phyloP scores from a whole-genome alignment of 2,113 vertebrate species.

The Crotalus tigris region DNA sequence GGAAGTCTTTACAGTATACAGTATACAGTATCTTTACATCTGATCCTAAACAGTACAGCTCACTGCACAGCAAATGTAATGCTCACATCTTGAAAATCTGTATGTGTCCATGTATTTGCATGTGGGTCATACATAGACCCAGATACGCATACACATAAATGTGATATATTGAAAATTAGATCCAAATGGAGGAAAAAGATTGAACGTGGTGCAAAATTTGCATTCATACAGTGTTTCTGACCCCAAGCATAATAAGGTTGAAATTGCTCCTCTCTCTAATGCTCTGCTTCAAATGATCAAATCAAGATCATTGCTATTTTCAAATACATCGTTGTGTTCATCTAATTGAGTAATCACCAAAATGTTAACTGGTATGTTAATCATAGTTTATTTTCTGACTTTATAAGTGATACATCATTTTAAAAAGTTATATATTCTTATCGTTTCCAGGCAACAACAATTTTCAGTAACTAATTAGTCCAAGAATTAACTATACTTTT shows the following conservation, averaged over 20 bases:
- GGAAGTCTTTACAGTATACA: not conserved
- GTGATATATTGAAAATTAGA: not conserved
- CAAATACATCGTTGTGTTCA: not conserved
- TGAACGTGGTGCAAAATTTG: not conserved
- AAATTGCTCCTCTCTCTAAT: not conserved
- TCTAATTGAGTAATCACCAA: not conserved
- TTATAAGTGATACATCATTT: constrained; percentile 26
- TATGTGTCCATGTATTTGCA: not conserved
- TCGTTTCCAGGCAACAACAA: not conserved
- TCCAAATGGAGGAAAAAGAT: not conserved
- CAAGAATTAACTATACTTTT: constrained; percentile 18
- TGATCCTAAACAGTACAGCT: not conserved
- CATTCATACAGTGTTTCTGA: accelerated
- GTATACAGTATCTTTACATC: not conserved
- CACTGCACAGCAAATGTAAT: not conserved
- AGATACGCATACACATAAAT: not conserved
- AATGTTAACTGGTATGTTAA: constrained; percentile 23
- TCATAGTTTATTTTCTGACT: constrained; percentile 21
- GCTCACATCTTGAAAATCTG: not conserved
- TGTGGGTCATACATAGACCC: not conserved
- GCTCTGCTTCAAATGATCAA: not conserved
- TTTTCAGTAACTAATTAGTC: constrained; percentile 40
- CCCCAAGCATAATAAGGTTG: not conserved
- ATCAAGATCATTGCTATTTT: not conserved
- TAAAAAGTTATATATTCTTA: constrained; percentile 3